A percentile compares a stretch with the other conserved stretches of the same genome.
These are phyloP conservation scores for Monomorium pharaonis DNA, from an alignment of 1,140 invertebrate species.

Conservation along the genomic window DNA sequence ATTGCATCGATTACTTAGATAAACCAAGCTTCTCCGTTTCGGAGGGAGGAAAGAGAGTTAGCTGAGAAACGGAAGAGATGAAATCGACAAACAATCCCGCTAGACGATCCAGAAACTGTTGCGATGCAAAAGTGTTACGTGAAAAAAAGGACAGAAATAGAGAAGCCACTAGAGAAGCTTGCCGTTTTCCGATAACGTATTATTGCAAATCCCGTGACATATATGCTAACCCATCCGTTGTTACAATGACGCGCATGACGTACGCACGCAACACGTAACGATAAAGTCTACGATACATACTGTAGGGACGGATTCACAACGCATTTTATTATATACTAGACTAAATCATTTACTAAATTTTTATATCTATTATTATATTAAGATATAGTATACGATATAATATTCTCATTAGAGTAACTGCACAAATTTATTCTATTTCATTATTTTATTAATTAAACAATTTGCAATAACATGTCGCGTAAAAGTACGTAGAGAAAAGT, in stretches of 20 bases:
- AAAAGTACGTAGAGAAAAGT: neutral
- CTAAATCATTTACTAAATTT: neutral
- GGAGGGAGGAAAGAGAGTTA: neutral
- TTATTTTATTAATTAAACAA: neutral
- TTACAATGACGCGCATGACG: constrained; percentile 17
- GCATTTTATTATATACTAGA: neutral
- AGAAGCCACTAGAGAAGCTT: too few relatives aligned
- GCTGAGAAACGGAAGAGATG: constrained; percentile 22
- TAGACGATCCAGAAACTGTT: constrained; percentile 35
- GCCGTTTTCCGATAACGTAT: constrained; percentile 42
- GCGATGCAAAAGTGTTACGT: constrained; percentile 10
- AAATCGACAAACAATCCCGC: constrained; percentile 57
- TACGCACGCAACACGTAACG: neutral
- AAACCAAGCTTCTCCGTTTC: constrained; percentile 42
- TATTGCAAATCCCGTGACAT: constrained; percentile 37
- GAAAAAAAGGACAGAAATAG: constrained; percentile 34
- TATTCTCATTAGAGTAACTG: neutral
- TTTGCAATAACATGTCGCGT: neutral
- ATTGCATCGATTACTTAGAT: constrained; percentile 65
- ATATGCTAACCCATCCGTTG: constrained; percentile 28
- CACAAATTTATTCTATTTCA: neutral
- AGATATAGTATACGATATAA: neutral
- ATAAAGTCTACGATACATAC: neutral
- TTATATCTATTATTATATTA: neutral
- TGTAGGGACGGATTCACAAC: neutral